Conservation (phyloP, 2,113 vertebrate genomes). For the Misgurnus anguillicaudatus region DNA sequence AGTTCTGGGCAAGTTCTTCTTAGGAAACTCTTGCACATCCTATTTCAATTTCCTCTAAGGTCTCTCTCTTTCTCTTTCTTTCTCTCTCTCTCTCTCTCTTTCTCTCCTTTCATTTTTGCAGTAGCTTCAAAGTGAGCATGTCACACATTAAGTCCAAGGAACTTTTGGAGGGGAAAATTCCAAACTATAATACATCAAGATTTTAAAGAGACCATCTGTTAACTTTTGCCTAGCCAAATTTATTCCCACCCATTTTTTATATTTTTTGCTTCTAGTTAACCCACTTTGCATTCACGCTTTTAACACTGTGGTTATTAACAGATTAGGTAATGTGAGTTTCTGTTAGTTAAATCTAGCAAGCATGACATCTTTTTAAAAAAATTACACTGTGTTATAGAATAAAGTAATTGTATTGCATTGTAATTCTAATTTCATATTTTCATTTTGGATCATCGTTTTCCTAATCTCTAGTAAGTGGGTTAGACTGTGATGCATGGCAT, state of each 20-base stretch:
- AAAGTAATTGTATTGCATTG: not conserved
- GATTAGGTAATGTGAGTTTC: not conserved
- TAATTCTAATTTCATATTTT: not conserved
- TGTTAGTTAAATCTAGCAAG: not conserved
- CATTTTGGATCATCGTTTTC: too few relatives aligned
- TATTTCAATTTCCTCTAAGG: conserved; percentile 78
- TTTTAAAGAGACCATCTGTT: conserved; percentile 57
- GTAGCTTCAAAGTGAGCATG: conserved; percentile 51
- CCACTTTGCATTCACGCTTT: conserved; percentile 40
- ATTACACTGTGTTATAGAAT: not conserved
- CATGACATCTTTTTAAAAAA: not conserved
- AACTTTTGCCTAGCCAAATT: conserved; percentile 52
- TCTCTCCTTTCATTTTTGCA: conserved; percentile 22
- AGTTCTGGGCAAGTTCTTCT: conserved; percentile 73
- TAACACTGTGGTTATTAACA: conserved; percentile 11
- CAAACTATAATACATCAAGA: conserved; percentile 57
- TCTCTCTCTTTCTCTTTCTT: conserved; percentile 57
- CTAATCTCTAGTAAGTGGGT: conserved; percentile 5
- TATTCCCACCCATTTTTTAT: conserved; percentile 40
- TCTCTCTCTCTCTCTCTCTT: conserved; percentile 15
- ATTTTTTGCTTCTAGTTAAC: conserved; percentile 46
- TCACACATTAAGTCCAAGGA: conserved; percentile 46
- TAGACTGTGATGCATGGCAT: conserved; percentile 12
- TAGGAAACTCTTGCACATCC: conserved; percentile 81
- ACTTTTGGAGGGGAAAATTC: conserved; percentile 55